Evolutionary conservation across 2,888 invertebrate species (phyloP), one percentile per base, ranked within the genome.

Genomic region (Pseudococcus viburni): DNA sequence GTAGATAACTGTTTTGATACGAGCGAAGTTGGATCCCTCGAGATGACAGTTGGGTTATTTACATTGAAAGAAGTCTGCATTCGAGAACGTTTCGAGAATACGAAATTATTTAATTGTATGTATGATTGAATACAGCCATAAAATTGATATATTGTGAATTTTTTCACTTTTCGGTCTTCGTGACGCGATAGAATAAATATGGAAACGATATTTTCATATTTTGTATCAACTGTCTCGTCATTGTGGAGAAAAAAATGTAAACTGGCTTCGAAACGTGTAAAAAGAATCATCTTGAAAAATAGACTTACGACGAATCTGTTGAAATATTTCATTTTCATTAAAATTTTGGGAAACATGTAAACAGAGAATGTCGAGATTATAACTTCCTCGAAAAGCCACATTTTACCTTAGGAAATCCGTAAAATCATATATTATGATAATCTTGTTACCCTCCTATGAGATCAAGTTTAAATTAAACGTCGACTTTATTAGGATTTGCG

Each of bases 21-120:
- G 77, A 77, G 33, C 7, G 5, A 17, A 15, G 33, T 77, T 77
- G 17, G 77, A 77, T 39, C 39, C 33, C 39, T 39, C 19, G 77
- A 77, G 77, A 77, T 39, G 77, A 77, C 77, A 77, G 77, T 77
- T 5, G 17, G 33, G 39, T 77, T 77, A 77, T 77, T 77, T 77
- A 77, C 77, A 77, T 77, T 77, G 77, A 39, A 33, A 73, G 73
- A 73, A 73, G 73, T 39, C 77, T 33, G 39, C 33, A 33, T 33
- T 33, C 26, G 42, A 6, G 77, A 77, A 77, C 77, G 77, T 77
- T 77, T 39, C 39, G 39, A 77, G 77, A 77, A 77, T 77, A 77
- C 77, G 77, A 39, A 77, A 77, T 64, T 39, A 77, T 77, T 77
- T 77, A 77, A 77, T 77, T 77, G 77, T 39, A 17, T 17, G 17